Percentiles rank a stretch among this genome's conserved stretches.
Conservation (phyloP, 2,113 vertebrate species). For the Saguinus imperator region DNA sequence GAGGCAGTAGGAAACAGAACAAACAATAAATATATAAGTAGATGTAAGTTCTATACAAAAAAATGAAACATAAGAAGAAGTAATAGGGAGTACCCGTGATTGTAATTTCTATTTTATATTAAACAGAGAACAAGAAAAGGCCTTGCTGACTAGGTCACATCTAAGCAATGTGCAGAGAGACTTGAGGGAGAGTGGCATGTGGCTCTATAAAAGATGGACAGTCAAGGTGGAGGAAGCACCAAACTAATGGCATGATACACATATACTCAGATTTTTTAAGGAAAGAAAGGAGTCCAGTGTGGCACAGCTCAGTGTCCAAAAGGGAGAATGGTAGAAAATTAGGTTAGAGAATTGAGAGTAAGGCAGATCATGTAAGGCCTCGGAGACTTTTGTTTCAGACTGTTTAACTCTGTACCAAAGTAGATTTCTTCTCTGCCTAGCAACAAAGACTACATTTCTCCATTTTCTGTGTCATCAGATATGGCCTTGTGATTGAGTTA, state of each 20-base stretch:
- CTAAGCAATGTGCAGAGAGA: background rate
- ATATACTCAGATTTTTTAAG: background rate
- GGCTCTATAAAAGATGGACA: background rate
- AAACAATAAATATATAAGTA: background rate
- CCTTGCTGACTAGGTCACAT: background rate
- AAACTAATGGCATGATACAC: background rate
- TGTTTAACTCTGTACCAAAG: background rate
- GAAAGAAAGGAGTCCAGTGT: background rate
- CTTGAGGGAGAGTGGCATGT: background rate
- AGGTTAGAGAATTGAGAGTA: background rate
- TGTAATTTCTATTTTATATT: background rate
- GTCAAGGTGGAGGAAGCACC: background rate
- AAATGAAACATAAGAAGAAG: background rate
- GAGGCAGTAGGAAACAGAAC: background rate
- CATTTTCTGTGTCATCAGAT: background rate
- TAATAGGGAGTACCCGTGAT: background rate
- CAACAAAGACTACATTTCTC: background rate
- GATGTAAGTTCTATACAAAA: background rate
- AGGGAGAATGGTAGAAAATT: background rate
- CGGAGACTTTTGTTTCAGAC: background rate
- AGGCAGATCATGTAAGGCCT: background rate
- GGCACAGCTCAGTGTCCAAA: background rate
- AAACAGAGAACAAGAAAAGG: background rate
- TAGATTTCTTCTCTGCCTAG: background rate
- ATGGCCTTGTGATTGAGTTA: background rate